Evolutionary conservation across 1,140 invertebrate species (phyloP).

Genomic region (Scylla paramamosain): DNA sequence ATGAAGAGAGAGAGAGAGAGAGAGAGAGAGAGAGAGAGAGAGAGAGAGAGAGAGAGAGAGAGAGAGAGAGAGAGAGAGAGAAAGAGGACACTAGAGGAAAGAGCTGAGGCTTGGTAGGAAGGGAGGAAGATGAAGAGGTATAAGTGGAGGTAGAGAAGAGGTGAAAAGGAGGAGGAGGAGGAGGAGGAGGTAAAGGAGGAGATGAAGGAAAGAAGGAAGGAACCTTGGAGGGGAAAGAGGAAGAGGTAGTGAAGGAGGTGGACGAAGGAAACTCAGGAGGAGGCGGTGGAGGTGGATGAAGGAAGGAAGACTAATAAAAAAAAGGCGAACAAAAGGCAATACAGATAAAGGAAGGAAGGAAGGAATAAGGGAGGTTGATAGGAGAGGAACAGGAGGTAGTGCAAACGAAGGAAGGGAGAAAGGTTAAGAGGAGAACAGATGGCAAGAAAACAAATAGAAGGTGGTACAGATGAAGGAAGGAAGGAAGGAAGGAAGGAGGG

Average conservation of each 20-base stretch:
- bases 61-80: not conserved
- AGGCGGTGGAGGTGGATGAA: no score
- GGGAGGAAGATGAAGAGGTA: not conserved
- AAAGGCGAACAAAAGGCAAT: no score
- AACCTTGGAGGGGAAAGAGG: no score
- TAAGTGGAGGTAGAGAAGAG: not conserved
- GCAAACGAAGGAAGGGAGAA: not conserved
- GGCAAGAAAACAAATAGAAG: not conserved
- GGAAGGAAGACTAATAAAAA: no score
- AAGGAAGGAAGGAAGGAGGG: not conserved
- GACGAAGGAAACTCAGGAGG: not conserved
- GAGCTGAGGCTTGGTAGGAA: no score
- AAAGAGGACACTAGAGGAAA: not conserved
- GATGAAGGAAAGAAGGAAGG: not conserved
- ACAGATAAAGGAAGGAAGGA: not conserved
- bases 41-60: slow-evolving; percentile 14
- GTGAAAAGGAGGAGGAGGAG: not conserved
- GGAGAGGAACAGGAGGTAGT: not conserved
- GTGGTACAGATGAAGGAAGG: not conserved
- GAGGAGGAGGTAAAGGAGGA: not conserved
- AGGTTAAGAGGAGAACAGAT: not conserved
- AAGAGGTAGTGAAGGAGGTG: no score
- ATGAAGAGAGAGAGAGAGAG: not conserved
- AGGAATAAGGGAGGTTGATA: not conserved
- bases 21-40: slow-evolving; percentile 28